Base-by-base conservation (phyloP, 2,888 invertebrate genomes). In the Phlogophora meticulosa region DNA sequence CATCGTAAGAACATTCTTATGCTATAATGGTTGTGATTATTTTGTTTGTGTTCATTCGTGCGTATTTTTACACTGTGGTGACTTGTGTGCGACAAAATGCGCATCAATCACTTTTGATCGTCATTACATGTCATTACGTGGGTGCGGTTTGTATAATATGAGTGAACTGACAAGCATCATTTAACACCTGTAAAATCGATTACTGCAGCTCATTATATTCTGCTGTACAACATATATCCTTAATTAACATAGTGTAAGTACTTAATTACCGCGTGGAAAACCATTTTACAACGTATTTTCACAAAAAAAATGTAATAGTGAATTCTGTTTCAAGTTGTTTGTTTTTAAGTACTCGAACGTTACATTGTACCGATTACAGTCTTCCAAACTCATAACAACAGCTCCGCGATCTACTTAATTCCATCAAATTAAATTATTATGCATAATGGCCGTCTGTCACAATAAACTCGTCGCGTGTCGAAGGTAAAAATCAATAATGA, bases 401-500 rank as follows among this genome's bases (percentile, higher is more conserved):
- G 46, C 17, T n/a, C 40, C 38, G 4, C 40, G n/a, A 59, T 56
- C 32, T 11, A 32, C 22, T 15, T 57, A 28, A 52, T 60, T 46
- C 46, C 7, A 58, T 28, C 20, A 56, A 66, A 55, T 74, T 53
- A 20, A 70, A 64, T 28, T 28, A 57, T 24, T 38, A 69, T 43
- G 20, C 22, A 58, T 24, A 66, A 61, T 36, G 36, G 38, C 20
- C 10, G 42, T n/a, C 46, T 24, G 46, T 51, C 61, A 68, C 60
- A 77, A 71, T 72, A 71, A 74, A 71, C 56, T 64, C 57, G 43
- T 72, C 56, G 63, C 67, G 61, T 72, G 67, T 48, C 53, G 52
- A 71, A 71, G 61, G 68, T 75, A 83, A 84, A 84, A 87, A 84
- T 86, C 85, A 86, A 87, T 87, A 84, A 81, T 75, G 72, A 87